Base-by-base conservation (phyloP, 64 coral and sea anemone genomes). In the Cladopsammia gracilis region DNA sequence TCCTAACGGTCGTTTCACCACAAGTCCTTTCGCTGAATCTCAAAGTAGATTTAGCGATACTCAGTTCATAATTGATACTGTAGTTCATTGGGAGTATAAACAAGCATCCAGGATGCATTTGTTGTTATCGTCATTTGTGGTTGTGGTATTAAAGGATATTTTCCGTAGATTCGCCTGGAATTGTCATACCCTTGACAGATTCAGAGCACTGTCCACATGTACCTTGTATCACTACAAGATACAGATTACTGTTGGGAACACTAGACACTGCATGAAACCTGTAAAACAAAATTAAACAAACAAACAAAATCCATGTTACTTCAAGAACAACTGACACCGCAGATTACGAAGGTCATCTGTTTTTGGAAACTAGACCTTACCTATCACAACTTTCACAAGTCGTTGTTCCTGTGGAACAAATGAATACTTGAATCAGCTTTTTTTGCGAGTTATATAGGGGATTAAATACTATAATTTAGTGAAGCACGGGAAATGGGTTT, bases 71-170 rank as follows among this genome's bases (percentile, higher is more conserved):
- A 34, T 34, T 34, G 34, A 34, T 1, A 34, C 34, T 34, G 34
- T 34, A 34, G 34, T 34, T 34, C 34, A 34, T 34, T 34, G 34
- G 34, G 34, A 34, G 34, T 34, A 34, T 34, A 34, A 34, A 34
- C 34, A 34, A 34, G 34, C 34, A 34, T 34, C 34, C 34, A 34
- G 0, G 34, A 34, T n/a, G 15, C 64, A 57, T 53, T 4, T 57
- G 9, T 16, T 45, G 14, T 7, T 52, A 14, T 85, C n/a, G 34
- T 34, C 34, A 64, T 42, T 64, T 48, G 5, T 48, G 42, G 1
- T 49, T 23, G 48, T 11, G 13, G 1, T 79, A 78, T 87, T 13
- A 95, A 95, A 95, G 94, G 94, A 95, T 95, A 95, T 95, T 49
- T 73, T 65, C 49, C 47, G 25, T 25, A 16, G 80, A 73, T 75